These are phyloP conservation scores for Stenotaenia linearis DNA, from an alignment of 2,888 invertebrate genomes.

Conservation along the genomic window DNA sequence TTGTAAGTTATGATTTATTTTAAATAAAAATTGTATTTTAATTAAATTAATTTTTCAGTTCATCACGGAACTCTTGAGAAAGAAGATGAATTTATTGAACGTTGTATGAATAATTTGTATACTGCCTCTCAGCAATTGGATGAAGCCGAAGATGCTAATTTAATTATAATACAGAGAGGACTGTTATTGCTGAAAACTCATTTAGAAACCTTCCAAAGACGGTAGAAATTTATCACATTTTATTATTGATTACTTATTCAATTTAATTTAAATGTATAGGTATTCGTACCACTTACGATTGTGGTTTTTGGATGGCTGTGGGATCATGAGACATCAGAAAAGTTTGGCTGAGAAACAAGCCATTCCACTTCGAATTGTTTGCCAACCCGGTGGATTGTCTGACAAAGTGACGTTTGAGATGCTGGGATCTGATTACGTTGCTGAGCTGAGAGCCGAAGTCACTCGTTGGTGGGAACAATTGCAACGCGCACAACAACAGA, in stretches of 20 bases:
- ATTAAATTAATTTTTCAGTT: slow-evolving; percentile 34
- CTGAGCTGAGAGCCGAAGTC: slow-evolving; percentile 86
- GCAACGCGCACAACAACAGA: slow-evolving; percentile 37
- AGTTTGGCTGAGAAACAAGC: slow-evolving; percentile 55
- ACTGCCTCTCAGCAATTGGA: slow-evolving; percentile 54
- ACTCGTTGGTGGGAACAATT: slow-evolving; percentile 86
- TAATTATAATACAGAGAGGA: slow-evolving; percentile 85
- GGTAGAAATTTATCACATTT: slow-evolving; percentile 48
- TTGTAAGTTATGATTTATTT: slow-evolving; percentile 40
- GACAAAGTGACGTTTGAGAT: slow-evolving; percentile 72
- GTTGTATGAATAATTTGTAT: slow-evolving; percentile 86
- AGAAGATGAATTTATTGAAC: slow-evolving; percentile 86
- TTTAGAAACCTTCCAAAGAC: slow-evolving; percentile 80
- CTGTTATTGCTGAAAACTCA: slow-evolving; percentile 82
- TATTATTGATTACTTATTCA: not conserved
- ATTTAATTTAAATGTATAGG: slow-evolving; percentile 46
- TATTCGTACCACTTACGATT: slow-evolving; percentile 83
- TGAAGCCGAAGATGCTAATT: slow-evolving; percentile 65
- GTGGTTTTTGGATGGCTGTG: slow-evolving; percentile 78
- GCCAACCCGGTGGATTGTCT: slow-evolving; percentile 82
- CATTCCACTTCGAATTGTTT: slow-evolving; percentile 68
- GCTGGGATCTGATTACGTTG: slow-evolving; percentile 79
- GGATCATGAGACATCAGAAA: slow-evolving; percentile 71
- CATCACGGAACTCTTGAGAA: slow-evolving; percentile 69
- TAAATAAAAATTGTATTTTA: not conserved